Evolutionary conservation across 2,888 invertebrate species (phyloP), one percentile per base, ranked within the genome.

Genomic region (Blastobasis adustella): DNA sequence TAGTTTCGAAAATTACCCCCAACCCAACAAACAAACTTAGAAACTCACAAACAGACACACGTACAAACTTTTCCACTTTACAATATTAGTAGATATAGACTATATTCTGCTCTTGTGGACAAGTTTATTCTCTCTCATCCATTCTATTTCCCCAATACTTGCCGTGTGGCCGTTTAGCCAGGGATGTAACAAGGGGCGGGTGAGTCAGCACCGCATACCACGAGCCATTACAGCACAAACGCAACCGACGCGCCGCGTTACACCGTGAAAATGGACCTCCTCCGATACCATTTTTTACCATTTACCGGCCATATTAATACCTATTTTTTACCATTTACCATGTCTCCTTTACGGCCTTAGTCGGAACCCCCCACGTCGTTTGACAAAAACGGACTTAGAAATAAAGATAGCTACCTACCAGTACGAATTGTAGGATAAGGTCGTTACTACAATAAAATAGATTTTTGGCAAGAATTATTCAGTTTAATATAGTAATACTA

Each of bases 201-300:
- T 88, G 88, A 88, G 70, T 82, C 79, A 79, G 82, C 88, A 71
- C 71, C 73, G 77, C 79, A 83, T 85, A 84, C 75, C 85, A 76
- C 77, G 81, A 75, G 63, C 77, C 80, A 84, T 86, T 85, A 85
- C 77, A 49, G 58, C 66, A 80, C 84, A 85, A 85, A 75, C 69
- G 73, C 62, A 71, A 59, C 59, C 74, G 84, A 71, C 67, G 72
- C 81, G 79, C 72, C 67, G 58, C 66, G 63, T 84, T 84, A 84
- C 65, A 75, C 75, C 87, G 82, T 88, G 83, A 85, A 82, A 85
- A 69, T 23, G 72, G 87, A 80, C 87, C 85, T 85, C 88, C 86
- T 63, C 63, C 63, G 69, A 60, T 64, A 67, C 58, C 58, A 63
- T 70, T 84, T 87, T 87, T 86, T 80, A 71, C 67, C 68, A 23